These are phyloP conservation scores for Caenorhabditis afra DNA, from an alignment of 2,888 invertebrate species.

Conservation along the genomic window DNA sequence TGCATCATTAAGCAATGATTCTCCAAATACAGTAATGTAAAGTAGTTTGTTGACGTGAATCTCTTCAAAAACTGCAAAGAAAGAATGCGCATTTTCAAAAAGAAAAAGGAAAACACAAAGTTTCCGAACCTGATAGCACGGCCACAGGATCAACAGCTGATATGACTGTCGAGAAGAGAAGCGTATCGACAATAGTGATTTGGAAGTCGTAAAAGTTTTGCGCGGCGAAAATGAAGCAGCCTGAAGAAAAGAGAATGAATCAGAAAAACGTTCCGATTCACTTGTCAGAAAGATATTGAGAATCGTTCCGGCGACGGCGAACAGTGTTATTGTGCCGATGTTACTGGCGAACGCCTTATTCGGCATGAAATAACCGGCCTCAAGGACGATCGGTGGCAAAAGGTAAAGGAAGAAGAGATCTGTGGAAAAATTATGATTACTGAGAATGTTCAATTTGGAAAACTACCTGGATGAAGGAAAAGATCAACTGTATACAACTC, in stretches of 20 bases:
- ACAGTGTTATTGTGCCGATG: slow-evolving; percentile 93
- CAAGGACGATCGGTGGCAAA: slow-evolving; percentile 97
- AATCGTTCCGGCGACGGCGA: slow-evolving; percentile 93
- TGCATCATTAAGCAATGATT: slow-evolving; percentile 96
- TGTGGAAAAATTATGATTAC: slow-evolving; percentile 80
- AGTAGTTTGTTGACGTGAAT: slow-evolving; percentile 78
- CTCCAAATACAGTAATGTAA: slow-evolving; percentile 97
- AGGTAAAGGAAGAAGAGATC: slow-evolving; percentile 97
- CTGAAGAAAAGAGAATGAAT: slow-evolving; percentile 50
- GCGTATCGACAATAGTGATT: slow-evolving; percentile 69
- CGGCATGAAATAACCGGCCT: slow-evolving; percentile 99
- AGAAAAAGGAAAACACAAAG: neutral
- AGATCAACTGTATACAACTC: slow-evolving; percentile 66
- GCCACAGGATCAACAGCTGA: slow-evolving; percentile 79
- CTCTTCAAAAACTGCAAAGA: slow-evolving; percentile 77
- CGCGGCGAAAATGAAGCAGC: slow-evolving; percentile 67
- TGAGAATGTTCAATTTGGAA: neutral
- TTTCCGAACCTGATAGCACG: slow-evolving; percentile 67
- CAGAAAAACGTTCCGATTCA: too few relatives aligned
- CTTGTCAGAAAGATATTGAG: slow-evolving; percentile 89
- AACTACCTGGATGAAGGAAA: slow-evolving; percentile 69
- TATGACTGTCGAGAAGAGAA: slow-evolving; percentile 75
- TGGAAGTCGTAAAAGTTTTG: slow-evolving; percentile 63
- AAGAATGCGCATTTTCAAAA: too few relatives aligned
- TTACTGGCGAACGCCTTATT: slow-evolving; percentile 96